phyloP scores from a whole-genome alignment of 2,888 invertebrate species.

The Gibbula magus region DNA sequence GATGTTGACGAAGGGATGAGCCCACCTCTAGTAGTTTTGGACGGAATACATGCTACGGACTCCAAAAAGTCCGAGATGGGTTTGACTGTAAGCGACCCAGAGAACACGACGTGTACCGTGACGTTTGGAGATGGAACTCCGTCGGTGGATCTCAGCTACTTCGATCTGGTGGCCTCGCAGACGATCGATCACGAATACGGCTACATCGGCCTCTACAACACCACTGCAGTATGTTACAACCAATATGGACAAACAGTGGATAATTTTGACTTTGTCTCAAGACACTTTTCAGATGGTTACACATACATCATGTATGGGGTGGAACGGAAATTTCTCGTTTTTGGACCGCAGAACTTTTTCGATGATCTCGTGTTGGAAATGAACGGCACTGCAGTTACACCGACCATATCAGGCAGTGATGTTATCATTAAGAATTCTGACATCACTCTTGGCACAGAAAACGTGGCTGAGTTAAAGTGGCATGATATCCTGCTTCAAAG shows the following conservation, averaged over 20 bases:
- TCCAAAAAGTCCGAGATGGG: constrained; percentile 38
- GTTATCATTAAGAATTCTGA: constrained; percentile 9
- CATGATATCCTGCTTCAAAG: neutral
- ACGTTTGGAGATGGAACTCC: constrained; percentile 46
- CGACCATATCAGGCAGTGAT: neutral
- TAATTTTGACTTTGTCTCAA: constrained; percentile 46
- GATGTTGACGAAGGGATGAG: constrained; percentile 58
- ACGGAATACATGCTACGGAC: constrained; percentile 41
- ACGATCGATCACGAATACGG: constrained; percentile 45
- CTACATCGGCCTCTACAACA: constrained; percentile 55
- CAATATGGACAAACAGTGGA: constrained; percentile 54
- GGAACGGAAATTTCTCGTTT: constrained; percentile 40
- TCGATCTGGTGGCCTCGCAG: constrained; percentile 39
- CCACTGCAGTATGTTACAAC: constrained; percentile 58
- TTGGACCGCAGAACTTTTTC: constrained; percentile 45
- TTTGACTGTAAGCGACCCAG: constrained; percentile 49
- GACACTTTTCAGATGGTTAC: constrained; percentile 48
- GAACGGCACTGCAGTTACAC: constrained; percentile 33
- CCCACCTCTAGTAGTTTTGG: constrained; percentile 52
- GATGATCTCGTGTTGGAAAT: constrained; percentile 36
- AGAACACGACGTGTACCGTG: constrained; percentile 49
- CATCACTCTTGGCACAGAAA: neutral
- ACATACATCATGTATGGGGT: constrained; percentile 42
- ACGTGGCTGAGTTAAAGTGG: neutral
- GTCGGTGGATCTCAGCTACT: constrained; percentile 25